Percentiles rank a stretch among this genome's conserved stretches.
Evolutionary conservation across 2,888 invertebrate species (phyloP).

Genomic region (Chalcosyrphus nemorum): DNA sequence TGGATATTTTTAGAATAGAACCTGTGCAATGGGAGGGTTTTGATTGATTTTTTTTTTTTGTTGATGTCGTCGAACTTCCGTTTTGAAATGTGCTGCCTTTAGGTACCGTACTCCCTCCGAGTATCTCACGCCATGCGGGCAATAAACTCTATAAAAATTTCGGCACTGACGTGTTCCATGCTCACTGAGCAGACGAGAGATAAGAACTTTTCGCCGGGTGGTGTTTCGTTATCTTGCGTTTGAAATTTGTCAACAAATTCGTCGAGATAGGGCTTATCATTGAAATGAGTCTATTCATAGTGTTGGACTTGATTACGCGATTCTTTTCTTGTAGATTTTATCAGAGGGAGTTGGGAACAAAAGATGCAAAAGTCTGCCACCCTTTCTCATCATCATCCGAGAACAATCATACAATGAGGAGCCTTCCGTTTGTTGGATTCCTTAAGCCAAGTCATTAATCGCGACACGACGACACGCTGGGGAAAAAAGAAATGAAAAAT

Average conservation of each 20-base stretch:
- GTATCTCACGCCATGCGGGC: neutral
- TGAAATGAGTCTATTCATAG: neutral
- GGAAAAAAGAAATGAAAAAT: slow-evolving; percentile 37
- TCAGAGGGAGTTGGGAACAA: no score
- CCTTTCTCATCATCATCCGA: neutral
- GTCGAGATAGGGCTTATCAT: neutral
- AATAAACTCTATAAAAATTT: slow-evolving; percentile 6
- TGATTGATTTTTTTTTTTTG: neutral
- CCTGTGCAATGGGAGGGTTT: neutral
- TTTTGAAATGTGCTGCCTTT: slow-evolving; percentile 5
- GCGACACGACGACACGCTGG: neutral
- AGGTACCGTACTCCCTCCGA: neutral
- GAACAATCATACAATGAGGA: neutral
- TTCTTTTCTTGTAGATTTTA: no score
- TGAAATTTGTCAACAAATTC: neutral
- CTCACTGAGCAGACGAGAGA: neutral
- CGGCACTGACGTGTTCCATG: slow-evolving; percentile 19
- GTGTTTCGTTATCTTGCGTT: neutral
- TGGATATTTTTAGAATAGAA: neutral
- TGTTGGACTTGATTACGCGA: no score
- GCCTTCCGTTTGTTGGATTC: neutral
- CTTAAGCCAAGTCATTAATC: neutral
- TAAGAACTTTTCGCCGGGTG: neutral
- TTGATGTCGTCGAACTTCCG: neutral
- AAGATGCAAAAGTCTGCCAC: no score